Conservation (phyloP, 2,888 invertebrate genomes). For the Neoscelio sp. region DNA sequence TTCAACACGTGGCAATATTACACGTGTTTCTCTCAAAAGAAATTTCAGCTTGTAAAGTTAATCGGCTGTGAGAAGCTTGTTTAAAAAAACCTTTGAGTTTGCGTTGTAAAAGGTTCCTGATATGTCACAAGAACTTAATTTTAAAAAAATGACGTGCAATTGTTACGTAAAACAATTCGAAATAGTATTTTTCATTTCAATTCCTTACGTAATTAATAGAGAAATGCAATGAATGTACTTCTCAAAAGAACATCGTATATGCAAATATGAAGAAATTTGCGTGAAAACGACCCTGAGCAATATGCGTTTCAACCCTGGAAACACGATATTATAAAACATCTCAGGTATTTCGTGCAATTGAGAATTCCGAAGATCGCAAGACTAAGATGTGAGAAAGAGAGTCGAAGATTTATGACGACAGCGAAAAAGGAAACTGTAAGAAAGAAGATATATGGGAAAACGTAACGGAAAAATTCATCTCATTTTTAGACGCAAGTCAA, state of each 20-base stretch:
- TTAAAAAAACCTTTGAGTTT: constrained; percentile 18
- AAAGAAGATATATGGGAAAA: constrained; percentile 33
- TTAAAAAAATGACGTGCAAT: constrained; percentile 2
- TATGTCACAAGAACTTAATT: constrained; percentile 3
- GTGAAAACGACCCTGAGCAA: constrained; percentile 35
- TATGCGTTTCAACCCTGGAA: constrained; percentile 41
- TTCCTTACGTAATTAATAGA: constrained; percentile 11
- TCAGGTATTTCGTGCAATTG: constrained; percentile 61
- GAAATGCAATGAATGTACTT: constrained; percentile 20
- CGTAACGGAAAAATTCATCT: constrained; percentile 47
- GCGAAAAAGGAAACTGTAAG: constrained; percentile 20
- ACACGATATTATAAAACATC: constrained; percentile 51
- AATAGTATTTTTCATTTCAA: background rate
- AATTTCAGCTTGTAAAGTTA: constrained; percentile 22
- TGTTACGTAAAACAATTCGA: background rate
- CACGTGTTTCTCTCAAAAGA: constrained; percentile 4
- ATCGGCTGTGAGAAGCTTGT: constrained; percentile 25
- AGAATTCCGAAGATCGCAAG: constrained; percentile 51
- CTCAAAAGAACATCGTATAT: constrained; percentile 6
- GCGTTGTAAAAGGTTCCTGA: background rate
- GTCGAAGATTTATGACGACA: constrained; percentile 57
- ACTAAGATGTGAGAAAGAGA: constrained; percentile 45
- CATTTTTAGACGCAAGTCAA: constrained; percentile 32
- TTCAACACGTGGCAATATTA: background rate
- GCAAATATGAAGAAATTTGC: constrained; percentile 36